Percentiles rank a stretch among this genome's conserved stretches.
Conservation (phyloP, 2,888 invertebrate genomes). For the Pheosia gnoma region DNA sequence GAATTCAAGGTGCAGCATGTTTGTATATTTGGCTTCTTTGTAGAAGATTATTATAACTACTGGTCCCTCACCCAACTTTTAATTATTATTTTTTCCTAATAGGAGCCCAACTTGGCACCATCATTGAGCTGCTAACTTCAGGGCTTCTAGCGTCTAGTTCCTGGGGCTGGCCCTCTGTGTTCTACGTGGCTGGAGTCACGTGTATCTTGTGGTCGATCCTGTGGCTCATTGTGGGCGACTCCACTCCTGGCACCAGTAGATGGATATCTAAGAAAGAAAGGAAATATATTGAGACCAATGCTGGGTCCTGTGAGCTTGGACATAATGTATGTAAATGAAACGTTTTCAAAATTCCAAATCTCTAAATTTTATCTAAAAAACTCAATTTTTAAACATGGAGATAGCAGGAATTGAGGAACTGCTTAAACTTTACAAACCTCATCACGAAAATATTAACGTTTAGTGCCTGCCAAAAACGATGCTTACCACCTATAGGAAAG, state of each 20-base stretch:
- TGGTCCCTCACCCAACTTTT: not conserved
- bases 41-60: not conserved
- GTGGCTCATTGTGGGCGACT: slow-evolving; percentile 87
- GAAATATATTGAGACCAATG: slow-evolving; percentile 86
- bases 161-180: slow-evolving; percentile 91
- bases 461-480: too few relatives aligned
- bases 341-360: too few relatives aligned
- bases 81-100: slow-evolving; percentile 18
- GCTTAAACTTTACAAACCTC: too few relatives aligned
- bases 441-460: too few relatives aligned
- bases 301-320: slow-evolving; percentile 64
- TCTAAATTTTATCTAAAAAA: too few relatives aligned
- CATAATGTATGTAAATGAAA: slow-evolving; percentile 45
- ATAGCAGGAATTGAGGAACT: too few relatives aligned
- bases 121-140: slow-evolving; percentile 88
- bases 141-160: slow-evolving; percentile 87
- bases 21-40: not conserved
- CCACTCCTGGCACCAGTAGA: slow-evolving; percentile 85
- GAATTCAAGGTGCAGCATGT: too few relatives aligned
- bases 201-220: slow-evolving; percentile 85
- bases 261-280: slow-evolving; percentile 87
- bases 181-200: slow-evolving; percentile 88
- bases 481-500: too few relatives aligned
- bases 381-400: too few relatives aligned
- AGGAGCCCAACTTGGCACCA: slow-evolving; percentile 93